Evolutionary conservation across 2,797 vertebrate species (phyloP), one percentile per base, ranked within the genome.

Genomic region (Masticophis lateralis): DNA sequence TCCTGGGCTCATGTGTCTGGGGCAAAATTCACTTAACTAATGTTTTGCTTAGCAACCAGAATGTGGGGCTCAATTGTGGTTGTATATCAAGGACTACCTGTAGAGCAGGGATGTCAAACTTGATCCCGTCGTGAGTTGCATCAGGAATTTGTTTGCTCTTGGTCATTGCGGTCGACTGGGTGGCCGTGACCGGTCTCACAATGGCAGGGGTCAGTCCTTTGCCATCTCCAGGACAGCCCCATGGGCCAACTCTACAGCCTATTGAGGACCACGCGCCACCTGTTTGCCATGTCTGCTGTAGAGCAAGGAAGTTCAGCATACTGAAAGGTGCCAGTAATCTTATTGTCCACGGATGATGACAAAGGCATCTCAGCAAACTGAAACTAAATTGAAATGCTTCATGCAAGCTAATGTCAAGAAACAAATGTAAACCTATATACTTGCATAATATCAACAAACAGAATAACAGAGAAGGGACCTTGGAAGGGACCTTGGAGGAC

Each of bases 251-350:
- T 27, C 25, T 9, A 1, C 60, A 61, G 25, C 60, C 60, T 27
- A 61, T 27, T 9, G 1, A 1, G 60, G 25, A 9, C 2, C 60
- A 60, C 2, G 2, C 0, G 60, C 22, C 7, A 25, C 1, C 3
- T 61, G 60, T 61, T 61, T 61, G 25, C 25, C 9, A 61, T 0
- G 10, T 61, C 60, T 27, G 60, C 60, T 61, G 2, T 61, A 61
- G 9, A 32, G 63, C 28, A 66, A 66, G 63, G 28, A 79, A 79
- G 16, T 37, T 79, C 69, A 79, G 32, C 69, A 43, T 37, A 79
- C 32, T 10, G 69, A 37, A 79, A 79, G 69, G 16, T 79, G 69
- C 69, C 69, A 79, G 16, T 43, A 43, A 79, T 8, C 32, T 79
- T 43, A 37, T 37, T 74, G 32, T 74, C 66, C 32, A 18, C 7